phyloP scores from a whole-genome alignment of 2,888 invertebrate genomes.

The Perithous albicinctus region DNA sequence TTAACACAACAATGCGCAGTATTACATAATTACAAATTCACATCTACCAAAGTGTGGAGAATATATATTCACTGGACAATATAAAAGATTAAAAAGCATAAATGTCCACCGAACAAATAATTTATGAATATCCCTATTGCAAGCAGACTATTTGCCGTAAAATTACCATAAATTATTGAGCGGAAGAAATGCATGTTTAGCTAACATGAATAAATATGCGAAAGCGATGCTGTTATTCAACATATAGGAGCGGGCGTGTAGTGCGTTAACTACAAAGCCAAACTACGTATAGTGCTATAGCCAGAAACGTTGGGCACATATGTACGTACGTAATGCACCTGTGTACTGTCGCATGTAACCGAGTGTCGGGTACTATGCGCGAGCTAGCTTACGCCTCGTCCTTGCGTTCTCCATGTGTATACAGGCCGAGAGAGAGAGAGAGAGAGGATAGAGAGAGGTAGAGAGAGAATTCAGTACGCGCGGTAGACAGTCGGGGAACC shows the following conservation, averaged over 20 bases:
- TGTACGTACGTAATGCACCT: conserved; percentile 61
- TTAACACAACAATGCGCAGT: too few relatives aligned
- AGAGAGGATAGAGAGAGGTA: too few relatives aligned
- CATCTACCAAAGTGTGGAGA: too few relatives aligned
- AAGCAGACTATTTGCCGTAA: not conserved
- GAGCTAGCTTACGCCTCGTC: conserved; percentile 27
- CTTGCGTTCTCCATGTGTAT: conserved; percentile 43
- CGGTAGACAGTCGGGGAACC: conserved; percentile 12
- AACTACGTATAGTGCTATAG: conserved; percentile 20
- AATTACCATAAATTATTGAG: not conserved
- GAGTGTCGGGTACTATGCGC: conserved; percentile 44
- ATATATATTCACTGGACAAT: too few relatives aligned
- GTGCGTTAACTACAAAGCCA: conserved; percentile 38
- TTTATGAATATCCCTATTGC: not conserved
- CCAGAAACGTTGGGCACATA: conserved; percentile 47
- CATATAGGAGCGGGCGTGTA: not conserved
- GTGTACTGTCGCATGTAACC: conserved; percentile 60
- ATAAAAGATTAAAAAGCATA: not conserved
- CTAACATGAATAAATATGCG: not conserved
- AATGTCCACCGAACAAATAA: too few relatives aligned
- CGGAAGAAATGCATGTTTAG: not conserved
- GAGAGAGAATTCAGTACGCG: not conserved
- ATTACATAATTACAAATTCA: too few relatives aligned
- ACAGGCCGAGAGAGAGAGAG: not conserved
- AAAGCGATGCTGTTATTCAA: not conserved